These are phyloP conservation scores for Callipepla californica DNA, from an alignment of 2,113 vertebrate species.

Conservation along the genomic window DNA sequence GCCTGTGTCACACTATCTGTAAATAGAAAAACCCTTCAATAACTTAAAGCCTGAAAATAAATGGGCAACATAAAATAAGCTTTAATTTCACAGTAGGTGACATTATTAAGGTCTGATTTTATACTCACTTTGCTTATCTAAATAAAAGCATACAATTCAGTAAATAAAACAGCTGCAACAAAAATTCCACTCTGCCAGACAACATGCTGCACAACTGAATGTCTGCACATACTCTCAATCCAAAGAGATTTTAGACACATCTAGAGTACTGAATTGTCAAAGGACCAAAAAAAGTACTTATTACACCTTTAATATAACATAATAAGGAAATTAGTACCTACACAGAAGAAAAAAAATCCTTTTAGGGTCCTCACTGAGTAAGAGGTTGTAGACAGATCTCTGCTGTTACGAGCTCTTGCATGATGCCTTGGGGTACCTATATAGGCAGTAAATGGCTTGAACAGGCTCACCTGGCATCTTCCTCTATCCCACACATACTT, in stretches of 20 bases:
- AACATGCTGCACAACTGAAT: neutral
- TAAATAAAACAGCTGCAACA: neutral
- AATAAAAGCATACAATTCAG: neutral
- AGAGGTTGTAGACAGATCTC: neutral
- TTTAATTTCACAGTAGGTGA: neutral
- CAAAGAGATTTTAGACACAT: neutral
- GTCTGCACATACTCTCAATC: neutral
- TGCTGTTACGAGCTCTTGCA: neutral
- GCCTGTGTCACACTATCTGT: neutral
- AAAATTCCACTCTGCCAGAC: neutral
- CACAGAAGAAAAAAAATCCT: neutral
- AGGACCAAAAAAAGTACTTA: neutral
- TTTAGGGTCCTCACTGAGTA: rapidly evolving
- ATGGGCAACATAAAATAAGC: neutral
- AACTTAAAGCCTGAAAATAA: neutral
- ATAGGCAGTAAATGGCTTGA: neutral
- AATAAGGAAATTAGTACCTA: neutral
- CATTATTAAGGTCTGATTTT: neutral
- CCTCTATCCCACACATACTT: neutral
- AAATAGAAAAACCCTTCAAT: neutral
- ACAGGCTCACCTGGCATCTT: neutral
- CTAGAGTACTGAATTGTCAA: neutral
- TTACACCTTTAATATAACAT: neutral
- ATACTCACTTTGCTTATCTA: neutral
- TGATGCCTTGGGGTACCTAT: neutral